Evolutionary conservation across 2,113 vertebrate species (phyloP), one percentile per base, ranked within the genome.

Genomic region (Pygoscelis antarcticus): DNA sequence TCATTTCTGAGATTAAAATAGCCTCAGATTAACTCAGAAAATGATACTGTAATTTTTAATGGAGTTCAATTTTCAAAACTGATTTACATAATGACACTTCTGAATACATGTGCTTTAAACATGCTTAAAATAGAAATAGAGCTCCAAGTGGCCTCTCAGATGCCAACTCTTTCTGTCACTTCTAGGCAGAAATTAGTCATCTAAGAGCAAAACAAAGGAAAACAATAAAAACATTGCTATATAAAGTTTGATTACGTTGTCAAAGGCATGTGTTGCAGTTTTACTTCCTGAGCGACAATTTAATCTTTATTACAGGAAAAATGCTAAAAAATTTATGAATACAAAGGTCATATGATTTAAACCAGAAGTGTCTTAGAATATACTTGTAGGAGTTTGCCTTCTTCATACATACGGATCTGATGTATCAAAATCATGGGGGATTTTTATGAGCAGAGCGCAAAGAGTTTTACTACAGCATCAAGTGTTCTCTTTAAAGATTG

Each of bases 51-150:
- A 80, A 89, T 95, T 96, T 97, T 96, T 97, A 96, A 87, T 61
- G 36, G 84, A 44, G 78, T 70, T 94, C 88, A 51, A 75, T 94
- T 96, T 97, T 95, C 87, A 87, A 68, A 91, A 61, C 57, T 72
- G 65, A 94, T 95, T 97, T 97, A 93, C 85, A 95, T 87, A 96
- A 95, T 89, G 84, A 95, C 47, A 95, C 64, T 88, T 95, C 71
- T 81, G 84, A 93, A 88, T 68, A 85, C 38, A 80, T 88, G 40
- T 87, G 86, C 80, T 94, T 96, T 91, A 90, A 96, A 96, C 92
- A 93, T 7, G 55, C 87, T 92, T 91, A 91, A 94, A 96, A 79
- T 80, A 97, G 78, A 96, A 96, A 85, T 90, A 62, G 95, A 87
- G 57, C 70, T 96, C 86, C 65, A 51, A 92, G 82, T 49, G 17